These are phyloP conservation scores for Pituophis catenifer DNA, from an alignment of 2,113 vertebrate species.

Conservation along the genomic window DNA sequence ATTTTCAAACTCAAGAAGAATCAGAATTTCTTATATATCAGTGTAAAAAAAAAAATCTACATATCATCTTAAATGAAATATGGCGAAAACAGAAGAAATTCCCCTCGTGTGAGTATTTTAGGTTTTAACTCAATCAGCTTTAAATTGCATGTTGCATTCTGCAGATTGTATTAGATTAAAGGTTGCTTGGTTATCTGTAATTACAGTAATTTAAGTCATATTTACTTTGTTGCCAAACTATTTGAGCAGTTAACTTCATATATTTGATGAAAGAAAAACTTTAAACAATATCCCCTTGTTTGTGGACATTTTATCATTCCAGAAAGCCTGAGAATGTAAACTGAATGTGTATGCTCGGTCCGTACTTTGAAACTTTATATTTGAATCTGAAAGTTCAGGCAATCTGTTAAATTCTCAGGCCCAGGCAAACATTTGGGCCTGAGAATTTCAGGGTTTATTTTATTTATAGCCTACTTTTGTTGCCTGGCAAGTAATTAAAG, in stretches of 20 bases:
- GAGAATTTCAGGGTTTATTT: neutral
- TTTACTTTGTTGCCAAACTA: neutral
- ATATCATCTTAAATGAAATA: neutral
- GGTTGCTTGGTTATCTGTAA: neutral
- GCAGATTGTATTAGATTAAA: neutral
- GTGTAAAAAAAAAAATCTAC: neutral
- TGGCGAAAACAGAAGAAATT: neutral
- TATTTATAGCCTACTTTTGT: neutral
- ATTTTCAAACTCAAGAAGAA: neutral
- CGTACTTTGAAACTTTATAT: neutral
- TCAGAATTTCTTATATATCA: neutral
- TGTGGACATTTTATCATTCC: neutral
- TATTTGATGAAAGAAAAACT: neutral
- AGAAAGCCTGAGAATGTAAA: neutral
- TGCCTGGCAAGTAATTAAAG: neutral
- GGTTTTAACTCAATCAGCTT: neutral
- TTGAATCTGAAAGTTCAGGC: neutral
- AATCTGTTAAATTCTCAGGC: neutral
- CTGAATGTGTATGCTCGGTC: neutral
- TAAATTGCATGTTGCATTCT: neutral
- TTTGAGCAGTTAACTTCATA: neutral
- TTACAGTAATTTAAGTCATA: neutral
- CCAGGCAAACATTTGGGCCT: neutral
- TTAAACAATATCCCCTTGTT: neutral
- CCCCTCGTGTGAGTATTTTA: neutral